Conservation (phyloP, 2,888 invertebrate species). For the Aporophyla lueneburgensis region DNA sequence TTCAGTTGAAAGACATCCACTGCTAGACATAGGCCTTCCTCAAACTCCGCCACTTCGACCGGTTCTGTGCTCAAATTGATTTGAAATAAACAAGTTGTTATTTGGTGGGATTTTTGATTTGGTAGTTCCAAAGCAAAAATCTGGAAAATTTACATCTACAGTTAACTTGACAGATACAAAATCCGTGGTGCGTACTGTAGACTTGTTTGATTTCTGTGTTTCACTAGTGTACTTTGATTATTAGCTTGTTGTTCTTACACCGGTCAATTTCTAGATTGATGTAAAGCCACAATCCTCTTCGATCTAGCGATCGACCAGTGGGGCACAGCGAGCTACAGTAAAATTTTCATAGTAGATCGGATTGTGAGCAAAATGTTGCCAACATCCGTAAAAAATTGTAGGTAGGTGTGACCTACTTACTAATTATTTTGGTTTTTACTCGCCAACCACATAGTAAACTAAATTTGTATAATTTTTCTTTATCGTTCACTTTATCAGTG, state of each 20-base stretch:
- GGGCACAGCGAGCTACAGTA: conserved; percentile 6
- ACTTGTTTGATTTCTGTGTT: background rate
- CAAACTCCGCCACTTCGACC: too few species aligned
- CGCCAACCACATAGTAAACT: background rate
- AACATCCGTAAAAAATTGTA: background rate
- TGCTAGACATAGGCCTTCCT: too few species aligned
- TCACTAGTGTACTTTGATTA: conserved; percentile 22
- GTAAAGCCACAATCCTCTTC: conserved; percentile 20
- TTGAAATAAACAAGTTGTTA: background rate
- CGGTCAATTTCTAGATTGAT: conserved; percentile 47
- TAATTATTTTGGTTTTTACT: background rate
- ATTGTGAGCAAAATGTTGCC: conserved; percentile 17
- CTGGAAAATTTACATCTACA: background rate
- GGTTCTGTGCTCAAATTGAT: background rate
- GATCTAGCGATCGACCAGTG: conserved; percentile 39
- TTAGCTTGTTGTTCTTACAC: conserved; percentile 32
- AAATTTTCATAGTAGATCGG: background rate
- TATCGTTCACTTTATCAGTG: conserved; percentile 39
- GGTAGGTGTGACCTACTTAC: background rate
- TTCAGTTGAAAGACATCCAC: too few species aligned
- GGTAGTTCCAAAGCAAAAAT: too few species aligned
- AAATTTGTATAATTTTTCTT: background rate
- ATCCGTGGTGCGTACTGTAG: conserved; percentile 5
- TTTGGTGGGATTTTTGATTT: background rate
- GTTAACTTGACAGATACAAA: conserved; percentile 9